Percentiles rank a stretch among this genome's conserved stretches.
phyloP scores from a whole-genome alignment of 2,888 invertebrate species.

The Thera obeliscata region DNA sequence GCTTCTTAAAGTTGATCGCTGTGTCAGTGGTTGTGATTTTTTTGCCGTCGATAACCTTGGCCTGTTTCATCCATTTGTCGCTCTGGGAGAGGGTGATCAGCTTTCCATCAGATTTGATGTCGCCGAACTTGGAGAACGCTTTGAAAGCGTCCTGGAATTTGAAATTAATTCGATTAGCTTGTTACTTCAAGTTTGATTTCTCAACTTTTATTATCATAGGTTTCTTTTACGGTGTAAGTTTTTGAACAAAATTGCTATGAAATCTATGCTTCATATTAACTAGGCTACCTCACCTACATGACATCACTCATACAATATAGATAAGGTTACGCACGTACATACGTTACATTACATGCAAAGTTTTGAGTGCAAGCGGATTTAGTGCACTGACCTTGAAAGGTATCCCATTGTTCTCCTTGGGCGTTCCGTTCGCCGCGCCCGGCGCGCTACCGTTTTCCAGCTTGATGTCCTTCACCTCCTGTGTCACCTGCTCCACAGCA shows the following conservation, averaged over 20 bases:
- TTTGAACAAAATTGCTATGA: no score
- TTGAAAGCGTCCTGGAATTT: constrained; percentile 88
- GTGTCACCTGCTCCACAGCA: constrained; percentile 70
- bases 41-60: constrained; percentile 91
- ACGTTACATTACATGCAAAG: background rate
- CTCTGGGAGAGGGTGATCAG: constrained; percentile 94
- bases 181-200: background rate
- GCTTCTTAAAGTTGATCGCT: constrained; percentile 94
- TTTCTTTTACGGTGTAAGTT: no score
- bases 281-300: background rate
- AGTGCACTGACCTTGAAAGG: constrained; percentile 50
- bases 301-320: background rate
- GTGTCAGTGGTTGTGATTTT: constrained; percentile 96
- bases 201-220: no score
- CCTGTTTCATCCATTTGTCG: constrained; percentile 98
- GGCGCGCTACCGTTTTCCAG: constrained; percentile 80
- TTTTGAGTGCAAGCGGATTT: background rate
- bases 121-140: constrained; percentile 94
- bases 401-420: constrained; percentile 71
- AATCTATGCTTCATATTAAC: background rate
- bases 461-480: constrained; percentile 82
- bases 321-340: background rate
- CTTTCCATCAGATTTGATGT: constrained; percentile 93
- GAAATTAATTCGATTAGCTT: background rate
- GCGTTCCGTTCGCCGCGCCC: constrained; percentile 71